Evolutionary conservation across 2,888 invertebrate species (phyloP).

Genomic region (Diarsia brunnea): DNA sequence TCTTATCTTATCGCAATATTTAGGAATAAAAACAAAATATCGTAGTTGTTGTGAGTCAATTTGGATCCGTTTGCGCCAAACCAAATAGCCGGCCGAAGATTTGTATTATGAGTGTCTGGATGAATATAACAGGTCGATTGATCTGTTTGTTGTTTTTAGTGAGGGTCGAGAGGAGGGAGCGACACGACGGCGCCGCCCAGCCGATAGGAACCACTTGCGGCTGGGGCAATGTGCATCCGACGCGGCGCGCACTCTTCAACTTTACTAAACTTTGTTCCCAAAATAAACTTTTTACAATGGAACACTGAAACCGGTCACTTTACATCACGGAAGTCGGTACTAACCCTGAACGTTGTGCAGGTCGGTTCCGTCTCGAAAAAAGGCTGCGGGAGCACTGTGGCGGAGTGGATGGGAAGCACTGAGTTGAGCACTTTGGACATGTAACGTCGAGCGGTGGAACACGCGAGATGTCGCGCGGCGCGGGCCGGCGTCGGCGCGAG

Average conservation of each 20-base stretch:
- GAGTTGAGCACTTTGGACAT: conserved; percentile 90
- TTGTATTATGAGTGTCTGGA: conserved; percentile 79
- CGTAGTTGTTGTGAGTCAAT: conserved; percentile 77
- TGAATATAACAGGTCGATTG: conserved; percentile 85
- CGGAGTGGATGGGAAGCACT: conserved; percentile 89
- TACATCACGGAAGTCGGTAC: conserved; percentile 77
- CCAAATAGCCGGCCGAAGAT: conserved; percentile 73
- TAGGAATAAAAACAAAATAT: conserved; percentile 85
- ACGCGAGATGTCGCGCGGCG: conserved; percentile 84
- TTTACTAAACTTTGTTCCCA: conserved; percentile 86
- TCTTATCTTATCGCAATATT: conserved; percentile 88
- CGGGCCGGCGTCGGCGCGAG: conserved; percentile 87
- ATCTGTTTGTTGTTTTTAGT: conserved; percentile 90
- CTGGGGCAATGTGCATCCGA: conserved; percentile 86
- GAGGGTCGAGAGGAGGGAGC: conserved; percentile 84
- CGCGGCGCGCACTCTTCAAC: conserved; percentile 85
- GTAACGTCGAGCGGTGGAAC: conserved; percentile 82
- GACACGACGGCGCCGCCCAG: conserved; percentile 87
- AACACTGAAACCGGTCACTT: conserved; percentile 75
- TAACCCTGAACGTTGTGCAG: conserved; percentile 89
- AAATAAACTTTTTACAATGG: conserved; percentile 86
- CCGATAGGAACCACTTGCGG: conserved; percentile 86
- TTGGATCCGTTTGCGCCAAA: conserved; percentile 72
- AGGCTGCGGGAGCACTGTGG: conserved; percentile 88
- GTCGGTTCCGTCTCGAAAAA: conserved; percentile 87